These are phyloP conservation scores for Aricia agestis DNA, from an alignment of 1,140 invertebrate genomes.

Conservation along the genomic window DNA sequence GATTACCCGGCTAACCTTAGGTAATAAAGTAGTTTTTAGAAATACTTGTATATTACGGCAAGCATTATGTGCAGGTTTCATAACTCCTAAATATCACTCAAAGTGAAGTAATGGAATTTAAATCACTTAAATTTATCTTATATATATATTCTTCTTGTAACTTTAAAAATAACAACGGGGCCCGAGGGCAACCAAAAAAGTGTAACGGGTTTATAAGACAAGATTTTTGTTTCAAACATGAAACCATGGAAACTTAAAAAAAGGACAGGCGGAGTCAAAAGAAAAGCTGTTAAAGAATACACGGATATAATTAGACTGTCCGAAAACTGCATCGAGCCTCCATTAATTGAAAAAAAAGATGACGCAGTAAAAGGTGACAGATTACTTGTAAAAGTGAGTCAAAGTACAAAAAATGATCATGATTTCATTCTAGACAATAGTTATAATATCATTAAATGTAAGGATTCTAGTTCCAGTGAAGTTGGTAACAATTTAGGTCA, in stretches of 20 bases:
- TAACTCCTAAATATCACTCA: neutral
- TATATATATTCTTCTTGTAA: neutral
- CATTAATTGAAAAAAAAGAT: no score
- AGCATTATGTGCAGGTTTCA: neutral
- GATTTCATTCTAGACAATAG: no score
- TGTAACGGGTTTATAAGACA: no score
- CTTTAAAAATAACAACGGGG: neutral
- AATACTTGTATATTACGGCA: neutral
- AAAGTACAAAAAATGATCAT: no score
- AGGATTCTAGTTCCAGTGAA: no score
- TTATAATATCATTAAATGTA: no score
- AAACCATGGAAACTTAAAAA: slow-evolving; percentile 1
- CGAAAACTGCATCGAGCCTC: no score
- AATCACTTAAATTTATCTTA: neutral
- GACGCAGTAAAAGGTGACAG: no score
- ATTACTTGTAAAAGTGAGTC: no score
- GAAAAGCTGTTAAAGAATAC: no score
- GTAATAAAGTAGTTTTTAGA: neutral
- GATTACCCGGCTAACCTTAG: neutral
- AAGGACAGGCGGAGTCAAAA: neutral
- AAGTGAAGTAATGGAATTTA: neutral
- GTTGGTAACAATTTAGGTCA: no score
- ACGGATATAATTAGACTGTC: no score
- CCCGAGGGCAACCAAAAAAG: neutral
- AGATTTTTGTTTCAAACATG: neutral